phyloP scores from a whole-genome alignment of 2,113 vertebrate species.

The Ophthalmolycus amberensis region DNA sequence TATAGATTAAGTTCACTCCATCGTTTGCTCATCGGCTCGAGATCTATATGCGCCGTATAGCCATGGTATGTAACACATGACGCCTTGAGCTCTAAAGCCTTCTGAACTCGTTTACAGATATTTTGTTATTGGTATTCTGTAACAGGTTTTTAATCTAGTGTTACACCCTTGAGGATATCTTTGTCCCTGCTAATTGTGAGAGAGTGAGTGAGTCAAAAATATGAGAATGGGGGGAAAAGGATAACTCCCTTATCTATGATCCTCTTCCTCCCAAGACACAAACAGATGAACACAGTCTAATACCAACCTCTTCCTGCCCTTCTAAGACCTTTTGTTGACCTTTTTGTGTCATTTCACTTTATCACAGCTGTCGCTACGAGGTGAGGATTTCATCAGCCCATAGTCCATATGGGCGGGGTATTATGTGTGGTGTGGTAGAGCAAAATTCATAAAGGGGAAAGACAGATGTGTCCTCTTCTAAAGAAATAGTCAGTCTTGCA shows the following conservation, averaged over 20 bases:
- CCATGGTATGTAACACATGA: background rate
- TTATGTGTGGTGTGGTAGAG: slow-evolving; percentile 4
- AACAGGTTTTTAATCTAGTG: slow-evolving; percentile 21
- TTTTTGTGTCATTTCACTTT: slow-evolving; percentile 73
- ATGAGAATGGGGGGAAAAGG: slow-evolving; percentile 4
- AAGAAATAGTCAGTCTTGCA: background rate
- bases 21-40: background rate
- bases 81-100: background rate
- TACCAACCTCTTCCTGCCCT: slow-evolving; percentile 64
- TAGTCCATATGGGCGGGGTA: background rate
- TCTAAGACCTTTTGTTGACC: slow-evolving; percentile 80
- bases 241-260: slow-evolving; percentile 36
- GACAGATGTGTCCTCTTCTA: background rate
- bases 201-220: background rate
- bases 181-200: slow-evolving; percentile 53
- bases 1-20: background rate
- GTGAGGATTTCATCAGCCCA: slow-evolving; percentile 51
- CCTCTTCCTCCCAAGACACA: slow-evolving; percentile 37
- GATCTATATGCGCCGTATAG: background rate
- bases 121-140: slow-evolving; percentile 51
- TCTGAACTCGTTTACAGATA: slow-evolving; percentile 18
- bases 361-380: slow-evolving; percentile 55
- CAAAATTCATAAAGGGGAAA: background rate
- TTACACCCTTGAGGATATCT: slow-evolving; percentile 35
- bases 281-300: slow-evolving; percentile 58